Conservation (phyloP, 1,140 invertebrate species). For the Caenorhabditis inopinata region DNA sequence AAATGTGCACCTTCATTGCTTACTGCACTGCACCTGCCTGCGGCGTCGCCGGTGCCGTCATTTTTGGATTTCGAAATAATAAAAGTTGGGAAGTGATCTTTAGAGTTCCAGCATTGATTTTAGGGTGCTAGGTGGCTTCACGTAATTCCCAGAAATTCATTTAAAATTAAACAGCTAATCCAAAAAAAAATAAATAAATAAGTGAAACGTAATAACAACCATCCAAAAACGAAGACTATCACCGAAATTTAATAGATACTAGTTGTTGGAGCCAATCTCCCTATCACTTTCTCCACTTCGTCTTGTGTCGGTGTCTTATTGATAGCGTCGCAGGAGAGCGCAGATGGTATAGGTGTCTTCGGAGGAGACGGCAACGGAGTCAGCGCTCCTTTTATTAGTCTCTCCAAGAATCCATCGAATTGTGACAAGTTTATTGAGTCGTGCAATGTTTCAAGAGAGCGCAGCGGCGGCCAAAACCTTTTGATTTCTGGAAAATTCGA, state of each 20-base stretch:
- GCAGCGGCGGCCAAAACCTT: conserved; percentile 65
- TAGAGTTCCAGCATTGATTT: too few relatives aligned
- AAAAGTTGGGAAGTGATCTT: too few relatives aligned
- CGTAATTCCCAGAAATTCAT: too few relatives aligned
- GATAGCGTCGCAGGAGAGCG: neutral
- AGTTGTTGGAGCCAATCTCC: neutral
- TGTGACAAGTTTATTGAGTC: conserved; percentile 57
- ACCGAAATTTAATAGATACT: neutral
- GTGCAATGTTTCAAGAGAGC: conserved; percentile 63
- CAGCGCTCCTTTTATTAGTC: conserved; percentile 52
- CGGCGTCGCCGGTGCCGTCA: too few relatives aligned
- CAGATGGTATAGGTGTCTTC: conserved; percentile 36
- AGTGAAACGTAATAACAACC: neutral
- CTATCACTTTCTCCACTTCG: conserved; percentile 4
- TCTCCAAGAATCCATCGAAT: conserved; percentile 58
- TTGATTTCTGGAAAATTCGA: conserved; percentile 54
- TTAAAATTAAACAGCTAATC: too few relatives aligned
- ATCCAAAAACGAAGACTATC: neutral
- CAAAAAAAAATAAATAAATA: neutral
- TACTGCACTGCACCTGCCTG: too few relatives aligned
- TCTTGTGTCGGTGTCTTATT: conserved; percentile 13
- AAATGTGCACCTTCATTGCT: too few relatives aligned
- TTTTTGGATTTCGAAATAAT: too few relatives aligned
- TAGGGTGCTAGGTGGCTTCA: too few relatives aligned
- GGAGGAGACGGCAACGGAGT: conserved; percentile 63